A percentile compares a stretch with the other conserved stretches of the same genome.
Evolutionary conservation across 2,888 invertebrate species (phyloP).

Genomic region (Tetragnatha montana): DNA sequence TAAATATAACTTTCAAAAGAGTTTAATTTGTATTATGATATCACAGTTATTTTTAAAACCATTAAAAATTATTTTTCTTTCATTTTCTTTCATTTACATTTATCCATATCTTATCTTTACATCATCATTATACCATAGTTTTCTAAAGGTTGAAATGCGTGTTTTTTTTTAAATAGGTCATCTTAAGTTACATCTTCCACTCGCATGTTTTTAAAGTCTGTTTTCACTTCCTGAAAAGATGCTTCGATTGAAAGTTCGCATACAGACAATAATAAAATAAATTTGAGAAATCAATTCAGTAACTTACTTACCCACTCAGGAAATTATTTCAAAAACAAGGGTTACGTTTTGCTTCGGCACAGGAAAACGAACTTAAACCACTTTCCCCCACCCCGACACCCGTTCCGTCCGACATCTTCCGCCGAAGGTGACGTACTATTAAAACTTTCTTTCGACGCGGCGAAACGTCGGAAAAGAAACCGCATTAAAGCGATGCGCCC

Average conservation of each 20-base stretch:
- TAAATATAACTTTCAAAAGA: no score
- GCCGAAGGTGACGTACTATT: slow-evolving; percentile 23
- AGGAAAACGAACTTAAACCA: background rate
- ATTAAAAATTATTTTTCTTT: no score
- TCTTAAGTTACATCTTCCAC: no score
- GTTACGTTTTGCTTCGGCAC: background rate
- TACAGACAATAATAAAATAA: background rate
- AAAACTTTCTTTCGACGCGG: slow-evolving; percentile 61
- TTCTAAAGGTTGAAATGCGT: no score
- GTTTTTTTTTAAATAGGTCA: no score
- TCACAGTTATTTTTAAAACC: no score
- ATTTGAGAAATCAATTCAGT: slow-evolving; percentile 10
- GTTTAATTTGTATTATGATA: no score
- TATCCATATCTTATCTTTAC: no score
- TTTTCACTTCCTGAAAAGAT: background rate
- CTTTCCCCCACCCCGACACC: background rate
- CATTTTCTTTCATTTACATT: no score
- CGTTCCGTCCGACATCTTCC: slow-evolving; percentile 41
- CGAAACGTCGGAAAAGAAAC: slow-evolving; percentile 39
- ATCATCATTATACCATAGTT: no score
- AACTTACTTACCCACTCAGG: background rate
- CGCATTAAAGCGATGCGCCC: background rate
- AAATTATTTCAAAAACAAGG: background rate
- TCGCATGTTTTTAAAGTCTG: no score
- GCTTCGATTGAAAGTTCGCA: background rate